Base-by-base conservation (phyloP, 2,797 vertebrate species). In the Hemibagrus guttatus region DNA sequence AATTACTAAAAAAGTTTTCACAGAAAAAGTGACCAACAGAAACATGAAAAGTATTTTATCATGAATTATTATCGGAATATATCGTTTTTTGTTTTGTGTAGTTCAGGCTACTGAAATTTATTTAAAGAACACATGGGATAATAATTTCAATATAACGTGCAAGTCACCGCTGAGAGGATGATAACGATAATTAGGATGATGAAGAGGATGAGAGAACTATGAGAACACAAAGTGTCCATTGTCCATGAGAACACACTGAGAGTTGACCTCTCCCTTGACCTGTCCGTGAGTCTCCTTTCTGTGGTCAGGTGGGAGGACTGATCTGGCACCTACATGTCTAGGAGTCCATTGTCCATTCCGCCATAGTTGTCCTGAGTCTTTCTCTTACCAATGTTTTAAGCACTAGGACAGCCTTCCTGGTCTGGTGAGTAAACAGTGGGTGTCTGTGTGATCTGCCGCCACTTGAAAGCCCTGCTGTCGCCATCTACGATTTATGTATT, bases 401-500 rank as follows among this genome's bases (percentile, higher is more conserved):
- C 64, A 35, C 69, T 78, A 84, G 49, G 42, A 56, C 58, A 72
- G 49, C 80, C n/a, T 58, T 49, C 76, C 58, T 74, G 26, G 52
- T 61, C 90, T 89, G 89, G 84, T 91, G 90, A 92, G 90, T 94
- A 93, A 94, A 95, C 93, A 93, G 88, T 90, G 92, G 89, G 88
- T 42, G 86, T 90, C 93, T 94, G 91, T 93, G 92, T 87, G 64
- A 94, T 94, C 92, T 91, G 85, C 91, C 91, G 92, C 91, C 93
- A 93, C 92, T 94, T 94, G 91, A 94, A 94, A 95, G 93, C 87
- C 85, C 84, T 86, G 90, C 90, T 91, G 91, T 90, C 89, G 63
- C 31, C 71, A 28, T 84, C 81, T 52, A 75, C 93, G 91, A 95
- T 95, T 94, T 93, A 94, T 95, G 93, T 92, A 95, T 94, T 94